Conservation (phyloP, 1,140 invertebrate species). For the Tetranychus cinnabarinus region DNA sequence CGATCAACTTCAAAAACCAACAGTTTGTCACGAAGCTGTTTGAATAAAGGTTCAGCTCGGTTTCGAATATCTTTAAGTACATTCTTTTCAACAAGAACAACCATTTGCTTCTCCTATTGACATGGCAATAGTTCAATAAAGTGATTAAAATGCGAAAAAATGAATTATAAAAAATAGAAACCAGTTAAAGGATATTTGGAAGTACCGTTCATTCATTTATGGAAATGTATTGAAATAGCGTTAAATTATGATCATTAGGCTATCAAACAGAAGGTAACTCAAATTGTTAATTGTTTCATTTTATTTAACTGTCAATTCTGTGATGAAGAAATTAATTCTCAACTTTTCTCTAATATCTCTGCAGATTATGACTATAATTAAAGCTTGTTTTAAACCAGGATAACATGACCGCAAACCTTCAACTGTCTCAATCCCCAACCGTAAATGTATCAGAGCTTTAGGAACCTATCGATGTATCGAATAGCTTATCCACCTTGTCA, state of each 20-base stretch:
- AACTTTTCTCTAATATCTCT: too few relatives aligned
- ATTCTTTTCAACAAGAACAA: constrained; percentile 72
- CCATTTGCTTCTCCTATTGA: constrained; percentile 64
- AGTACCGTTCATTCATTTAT: neutral
- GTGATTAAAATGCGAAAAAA: neutral
- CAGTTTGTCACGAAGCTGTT: constrained; percentile 47
- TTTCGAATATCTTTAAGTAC: constrained; percentile 58
- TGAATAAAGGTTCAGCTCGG: constrained; percentile 39
- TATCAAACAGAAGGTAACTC: too few relatives aligned
- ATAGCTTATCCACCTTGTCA: too few relatives aligned
- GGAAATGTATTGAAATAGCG: neutral
- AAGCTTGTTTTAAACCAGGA: too few relatives aligned
- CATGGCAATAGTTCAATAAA: neutral
- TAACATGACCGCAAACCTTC: too few relatives aligned
- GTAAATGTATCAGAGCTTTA: too few relatives aligned
- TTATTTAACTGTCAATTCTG: too few relatives aligned
- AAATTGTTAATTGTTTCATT: too few relatives aligned
- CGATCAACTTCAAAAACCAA: constrained; percentile 69
- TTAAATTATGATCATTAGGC: neutral
- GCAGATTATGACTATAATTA: too few relatives aligned
- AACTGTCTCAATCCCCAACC: too few relatives aligned
- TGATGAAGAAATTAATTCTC: too few relatives aligned
- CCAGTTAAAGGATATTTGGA: neutral
- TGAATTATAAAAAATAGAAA: neutral
- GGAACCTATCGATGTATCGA: too few relatives aligned